Conservation (phyloP, 2,888 invertebrate genomes). For the Mythimna vitellina region DNA sequence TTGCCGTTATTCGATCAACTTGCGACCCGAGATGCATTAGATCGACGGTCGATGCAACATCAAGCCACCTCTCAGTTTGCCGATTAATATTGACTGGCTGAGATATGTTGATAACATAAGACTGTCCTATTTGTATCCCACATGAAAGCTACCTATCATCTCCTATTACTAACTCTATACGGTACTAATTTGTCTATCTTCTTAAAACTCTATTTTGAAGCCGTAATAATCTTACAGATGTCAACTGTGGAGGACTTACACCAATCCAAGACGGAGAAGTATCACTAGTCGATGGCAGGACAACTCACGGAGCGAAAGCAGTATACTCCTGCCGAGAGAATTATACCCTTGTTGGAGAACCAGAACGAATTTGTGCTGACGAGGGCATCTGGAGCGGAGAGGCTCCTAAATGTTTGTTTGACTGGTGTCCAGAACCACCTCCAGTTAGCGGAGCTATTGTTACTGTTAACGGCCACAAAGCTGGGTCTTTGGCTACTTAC, state of each 20-base stretch:
- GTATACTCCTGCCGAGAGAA: slow-evolving; percentile 95
- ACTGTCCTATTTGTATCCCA: neutral
- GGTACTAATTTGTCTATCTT: neutral
- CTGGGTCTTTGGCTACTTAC: slow-evolving; percentile 95
- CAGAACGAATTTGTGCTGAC: slow-evolving; percentile 93
- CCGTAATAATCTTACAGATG: slow-evolving; percentile 90
- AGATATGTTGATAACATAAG: neutral
- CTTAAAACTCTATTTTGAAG: neutral
- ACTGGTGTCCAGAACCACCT: slow-evolving; percentile 97
- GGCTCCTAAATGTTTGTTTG: slow-evolving; percentile 95
- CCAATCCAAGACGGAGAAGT: slow-evolving; percentile 94
- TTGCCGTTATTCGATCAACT: slow-evolving; percentile 4
- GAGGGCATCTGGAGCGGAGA: slow-evolving; percentile 95
- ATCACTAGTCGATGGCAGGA: slow-evolving; percentile 92
- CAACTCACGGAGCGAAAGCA: slow-evolving; percentile 95
- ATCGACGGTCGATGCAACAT: neutral
- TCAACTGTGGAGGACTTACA: slow-evolving; percentile 94
- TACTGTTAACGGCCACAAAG: slow-evolving; percentile 93
- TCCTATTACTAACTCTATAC: neutral
- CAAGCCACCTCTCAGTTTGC: neutral
- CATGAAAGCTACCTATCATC: neutral
- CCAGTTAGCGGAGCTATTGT: slow-evolving; percentile 94
- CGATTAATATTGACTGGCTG: neutral
- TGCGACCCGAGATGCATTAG: neutral
- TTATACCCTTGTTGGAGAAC: slow-evolving; percentile 95